These are phyloP conservation scores for Phenacoccus solenopsis DNA, from an alignment of 1,140 invertebrate species.

Conservation along the genomic window DNA sequence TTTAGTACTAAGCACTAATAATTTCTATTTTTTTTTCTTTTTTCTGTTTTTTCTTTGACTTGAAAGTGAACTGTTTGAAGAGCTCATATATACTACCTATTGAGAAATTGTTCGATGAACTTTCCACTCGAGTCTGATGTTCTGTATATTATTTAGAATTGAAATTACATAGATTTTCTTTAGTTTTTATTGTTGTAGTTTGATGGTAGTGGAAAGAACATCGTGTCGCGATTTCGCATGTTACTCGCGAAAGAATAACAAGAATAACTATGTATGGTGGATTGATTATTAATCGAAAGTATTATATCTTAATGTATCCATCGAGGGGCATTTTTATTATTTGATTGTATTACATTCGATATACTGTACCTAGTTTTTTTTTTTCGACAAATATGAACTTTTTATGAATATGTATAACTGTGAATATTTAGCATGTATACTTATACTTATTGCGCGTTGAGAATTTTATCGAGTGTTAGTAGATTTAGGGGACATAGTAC, in stretches of 20 bases:
- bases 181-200: not conserved
- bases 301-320: not conserved
- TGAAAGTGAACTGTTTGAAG: no score
- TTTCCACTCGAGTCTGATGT: no score
- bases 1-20: no score
- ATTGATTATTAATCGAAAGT: not conserved
- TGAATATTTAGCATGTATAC: constrained; percentile 4
- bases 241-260: not conserved
- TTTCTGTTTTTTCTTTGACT: no score
- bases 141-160: no score
- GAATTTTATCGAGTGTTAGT: not conserved
- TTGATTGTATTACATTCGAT: not conserved
- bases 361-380: not conserved
- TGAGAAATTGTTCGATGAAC: no score
- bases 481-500: not conserved
- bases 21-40: no score
- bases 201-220: not conserved
- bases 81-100: no score
- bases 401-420: not conserved
- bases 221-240: not conserved
- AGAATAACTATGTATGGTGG: not conserved
- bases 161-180: not conserved
- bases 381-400: not conserved
- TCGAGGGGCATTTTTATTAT: not conserved
- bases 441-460: not conserved